These are phyloP conservation scores for Poeciliopsis turneri DNA, from an alignment of 2,797 vertebrate genomes.

Conservation along the genomic window DNA sequence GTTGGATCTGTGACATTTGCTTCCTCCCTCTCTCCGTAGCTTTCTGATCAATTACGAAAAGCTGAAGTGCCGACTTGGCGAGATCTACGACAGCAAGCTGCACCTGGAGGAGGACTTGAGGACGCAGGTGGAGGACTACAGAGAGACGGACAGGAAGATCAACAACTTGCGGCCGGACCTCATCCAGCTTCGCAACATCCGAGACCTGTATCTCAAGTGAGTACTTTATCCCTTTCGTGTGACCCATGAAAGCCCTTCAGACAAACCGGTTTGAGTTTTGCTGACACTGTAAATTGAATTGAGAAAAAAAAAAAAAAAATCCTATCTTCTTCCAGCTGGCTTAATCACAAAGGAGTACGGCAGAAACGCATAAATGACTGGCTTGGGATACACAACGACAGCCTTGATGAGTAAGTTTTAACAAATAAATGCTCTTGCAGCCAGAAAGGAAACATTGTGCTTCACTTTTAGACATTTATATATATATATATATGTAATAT, in stretches of 20 bases:
- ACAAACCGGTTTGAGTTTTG: background rate
- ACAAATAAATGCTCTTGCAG: background rate
- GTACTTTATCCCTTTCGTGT: constrained; percentile 44
- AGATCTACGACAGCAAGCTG: constrained; percentile 98
- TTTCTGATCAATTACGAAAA: constrained; percentile 99
- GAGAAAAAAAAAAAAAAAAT: background rate
- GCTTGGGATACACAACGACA: constrained; percentile 95
- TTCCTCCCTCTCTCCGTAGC: constrained; percentile 65
- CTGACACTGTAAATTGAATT: background rate
- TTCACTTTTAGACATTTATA: background rate
- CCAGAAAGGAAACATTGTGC: background rate
- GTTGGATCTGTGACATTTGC: constrained; percentile 20
- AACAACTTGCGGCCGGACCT: constrained; percentile 97
- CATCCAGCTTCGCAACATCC: constrained; percentile 96
- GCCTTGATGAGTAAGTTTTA: constrained; percentile 91
- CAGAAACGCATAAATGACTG: constrained; percentile 98
- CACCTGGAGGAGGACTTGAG: constrained; percentile 96
- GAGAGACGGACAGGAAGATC: constrained; percentile 98
- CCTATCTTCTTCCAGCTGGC: constrained; percentile 85
- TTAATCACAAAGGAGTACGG: constrained; percentile 98
- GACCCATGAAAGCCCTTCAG: background rate
- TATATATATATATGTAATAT: background rate
- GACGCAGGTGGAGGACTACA: constrained; percentile 96
- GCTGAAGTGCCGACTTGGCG: constrained; percentile 94
- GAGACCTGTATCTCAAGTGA: constrained; percentile 99